These are phyloP conservation scores for Drosophila limbata DNA, from an alignment of 2,888 invertebrate species.

Conservation along the genomic window DNA sequence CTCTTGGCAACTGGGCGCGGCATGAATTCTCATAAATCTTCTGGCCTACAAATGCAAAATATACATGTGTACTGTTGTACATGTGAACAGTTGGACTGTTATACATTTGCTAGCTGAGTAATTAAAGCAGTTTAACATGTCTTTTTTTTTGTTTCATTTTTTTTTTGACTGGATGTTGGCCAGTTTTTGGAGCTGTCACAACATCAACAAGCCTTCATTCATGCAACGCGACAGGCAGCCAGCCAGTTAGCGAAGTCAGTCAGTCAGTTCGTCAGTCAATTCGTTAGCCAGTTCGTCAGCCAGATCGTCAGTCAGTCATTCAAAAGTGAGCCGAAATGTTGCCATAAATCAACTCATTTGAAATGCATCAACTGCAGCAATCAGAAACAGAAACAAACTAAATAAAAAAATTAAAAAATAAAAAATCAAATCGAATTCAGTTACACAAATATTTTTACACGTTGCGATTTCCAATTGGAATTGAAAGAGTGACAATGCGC, in stretches of 20 bases:
- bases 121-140: slow-evolving; percentile 80
- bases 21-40: slow-evolving; percentile 74
- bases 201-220: slow-evolving; percentile 79
- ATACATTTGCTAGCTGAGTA: slow-evolving; percentile 66
- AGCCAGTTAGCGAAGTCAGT: slow-evolving; percentile 38
- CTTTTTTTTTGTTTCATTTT: slow-evolving; percentile 9
- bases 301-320: slow-evolving; percentile 56
- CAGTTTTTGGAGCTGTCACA: slow-evolving; percentile 76
- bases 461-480: slow-evolving; percentile 73
- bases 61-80: slow-evolving; percentile 37
- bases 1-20: slow-evolving; percentile 62
- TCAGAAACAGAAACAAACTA: slow-evolving; percentile 77
- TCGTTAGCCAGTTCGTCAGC: slow-evolving; percentile 29
- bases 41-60: slow-evolving; percentile 52
- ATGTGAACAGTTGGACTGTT: slow-evolving; percentile 39
- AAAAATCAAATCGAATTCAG: slow-evolving; percentile 66
- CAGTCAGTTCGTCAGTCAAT: slow-evolving; percentile 53
- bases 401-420: slow-evolving; percentile 45
- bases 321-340: slow-evolving; percentile 72
- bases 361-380: slow-evolving; percentile 82
- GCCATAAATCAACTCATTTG: slow-evolving; percentile 81
- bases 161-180: slow-evolving; percentile 48
- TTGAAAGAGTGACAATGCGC: slow-evolving; percentile 68
- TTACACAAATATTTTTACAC: slow-evolving; percentile 79
- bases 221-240: slow-evolving; percentile 67